These are phyloP conservation scores for Cherax destructor DNA, from an alignment of 1,140 invertebrate genomes.

Conservation along the genomic window DNA sequence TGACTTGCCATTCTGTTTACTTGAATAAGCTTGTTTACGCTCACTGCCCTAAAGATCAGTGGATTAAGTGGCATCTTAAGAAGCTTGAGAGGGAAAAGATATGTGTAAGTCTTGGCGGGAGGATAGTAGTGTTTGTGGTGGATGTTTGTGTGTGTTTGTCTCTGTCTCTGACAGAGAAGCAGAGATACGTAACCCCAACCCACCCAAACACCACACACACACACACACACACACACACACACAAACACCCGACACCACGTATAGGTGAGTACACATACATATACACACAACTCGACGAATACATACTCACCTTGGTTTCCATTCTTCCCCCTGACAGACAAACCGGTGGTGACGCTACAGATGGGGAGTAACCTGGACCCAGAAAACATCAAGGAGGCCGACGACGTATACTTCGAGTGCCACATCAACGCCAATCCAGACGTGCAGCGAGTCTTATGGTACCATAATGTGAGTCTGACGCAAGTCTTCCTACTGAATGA, in stretches of 20 bases:
- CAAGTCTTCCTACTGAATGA: not conserved
- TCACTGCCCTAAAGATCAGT: not conserved
- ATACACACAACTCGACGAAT: too few species aligned
- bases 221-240: too few species aligned
- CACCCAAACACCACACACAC: too few species aligned
- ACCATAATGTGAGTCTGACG: constrained; percentile 74
- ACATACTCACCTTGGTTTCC: not conserved
- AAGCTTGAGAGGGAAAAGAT: too few species aligned
- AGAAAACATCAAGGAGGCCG: constrained; percentile 81
- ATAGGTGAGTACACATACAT: too few species aligned
- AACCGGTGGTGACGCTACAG: constrained; percentile 83
- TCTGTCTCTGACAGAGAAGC: too few species aligned
- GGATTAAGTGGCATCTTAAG: not conserved
- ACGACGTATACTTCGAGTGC: constrained; percentile 78
- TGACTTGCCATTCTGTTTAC: not conserved
- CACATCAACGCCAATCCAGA: constrained; percentile 76
- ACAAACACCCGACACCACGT: too few species aligned
- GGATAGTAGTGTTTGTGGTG: too few species aligned
- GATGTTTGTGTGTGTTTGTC: too few species aligned
- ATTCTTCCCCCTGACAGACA: constrained; percentile 62
- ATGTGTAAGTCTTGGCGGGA: too few species aligned
- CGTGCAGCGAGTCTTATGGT: constrained; percentile 76
- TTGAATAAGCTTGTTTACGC: not conserved
- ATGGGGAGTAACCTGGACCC: constrained; percentile 90
- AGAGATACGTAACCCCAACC: too few species aligned